Conservation (phyloP, 2,113 vertebrate genomes). For the Orycteropus afer region DNA sequence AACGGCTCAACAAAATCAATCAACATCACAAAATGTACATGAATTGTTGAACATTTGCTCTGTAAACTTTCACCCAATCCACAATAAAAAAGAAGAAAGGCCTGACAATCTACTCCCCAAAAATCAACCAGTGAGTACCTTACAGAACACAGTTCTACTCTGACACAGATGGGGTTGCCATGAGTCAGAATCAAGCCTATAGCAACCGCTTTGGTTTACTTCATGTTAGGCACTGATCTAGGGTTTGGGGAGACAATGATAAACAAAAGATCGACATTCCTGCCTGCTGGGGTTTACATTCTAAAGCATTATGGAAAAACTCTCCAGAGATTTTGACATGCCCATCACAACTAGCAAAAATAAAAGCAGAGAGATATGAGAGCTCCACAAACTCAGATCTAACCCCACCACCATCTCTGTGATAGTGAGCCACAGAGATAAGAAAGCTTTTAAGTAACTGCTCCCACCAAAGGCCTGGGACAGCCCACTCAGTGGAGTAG, state of each 20-base stretch:
- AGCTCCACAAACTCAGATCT: not conserved
- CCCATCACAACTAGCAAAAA: not conserved
- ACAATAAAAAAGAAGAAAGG: no score
- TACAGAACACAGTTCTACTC: no score
- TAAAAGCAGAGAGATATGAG: not conserved
- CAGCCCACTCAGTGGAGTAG: not conserved
- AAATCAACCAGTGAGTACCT: no score
- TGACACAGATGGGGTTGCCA: no score
- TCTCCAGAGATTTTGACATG: not conserved
- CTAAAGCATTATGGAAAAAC: not conserved
- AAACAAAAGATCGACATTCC: not conserved
- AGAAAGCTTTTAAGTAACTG: constrained; percentile 8
- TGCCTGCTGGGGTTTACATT: not conserved
- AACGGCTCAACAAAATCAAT: no score
- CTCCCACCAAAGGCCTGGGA: not conserved
- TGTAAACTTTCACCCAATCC: no score
- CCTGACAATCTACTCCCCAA: no score
- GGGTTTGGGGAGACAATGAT: not conserved
- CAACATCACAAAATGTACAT: no score
- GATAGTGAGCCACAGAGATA: not conserved
- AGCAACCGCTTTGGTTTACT: not conserved
- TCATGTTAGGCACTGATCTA: not conserved
- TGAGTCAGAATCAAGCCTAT: no score
- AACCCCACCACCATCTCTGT: not conserved
- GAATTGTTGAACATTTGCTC: no score